Conservation (phyloP, 2,797 vertebrate genomes). For the Scolopax bukidnonensis region DNA sequence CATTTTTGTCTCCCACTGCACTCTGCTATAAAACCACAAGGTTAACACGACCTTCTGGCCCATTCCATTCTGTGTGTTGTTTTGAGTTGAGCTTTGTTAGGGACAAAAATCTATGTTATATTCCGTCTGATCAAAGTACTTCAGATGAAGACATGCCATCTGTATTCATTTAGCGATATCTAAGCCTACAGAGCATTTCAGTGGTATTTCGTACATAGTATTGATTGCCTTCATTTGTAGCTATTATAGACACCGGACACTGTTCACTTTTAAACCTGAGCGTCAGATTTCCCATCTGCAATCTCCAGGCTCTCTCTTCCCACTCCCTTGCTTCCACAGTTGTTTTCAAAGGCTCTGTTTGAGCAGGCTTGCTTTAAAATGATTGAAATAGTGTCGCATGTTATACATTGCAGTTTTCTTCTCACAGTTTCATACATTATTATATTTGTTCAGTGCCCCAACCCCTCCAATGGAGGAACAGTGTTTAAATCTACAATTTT, state of each 20-base stretch:
- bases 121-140: slow-evolving; percentile 82
- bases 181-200: slow-evolving; percentile 77
- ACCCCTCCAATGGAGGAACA: not conserved
- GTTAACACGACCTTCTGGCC: slow-evolving; percentile 85
- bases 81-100: slow-evolving; percentile 71
- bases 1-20: slow-evolving; percentile 80
- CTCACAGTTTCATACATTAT: not conserved
- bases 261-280: slow-evolving; percentile 71
- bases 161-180: slow-evolving; percentile 83
- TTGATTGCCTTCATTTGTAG: slow-evolving; percentile 85
- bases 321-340: not conserved
- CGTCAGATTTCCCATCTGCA: slow-evolving; percentile 75
- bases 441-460: not conserved
- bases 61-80: slow-evolving; percentile 68
- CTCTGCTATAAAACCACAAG: slow-evolving; percentile 87
- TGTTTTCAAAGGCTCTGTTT: slow-evolving; percentile 35
- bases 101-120: slow-evolving; percentile 83
- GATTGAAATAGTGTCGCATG: not conserved
- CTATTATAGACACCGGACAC: slow-evolving; percentile 79
- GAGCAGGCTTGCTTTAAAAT: not conserved
- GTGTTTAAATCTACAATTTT: not conserved
- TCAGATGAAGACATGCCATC: slow-evolving; percentile 74
- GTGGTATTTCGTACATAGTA: slow-evolving; percentile 76
- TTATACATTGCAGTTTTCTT: not conserved
- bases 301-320: slow-evolving; percentile 55